A percentile compares a stretch with the other conserved stretches of the same genome.
Evolutionary conservation across 2,113 vertebrate species (phyloP).

Genomic region (Oncorhynchus tshawytscha): DNA sequence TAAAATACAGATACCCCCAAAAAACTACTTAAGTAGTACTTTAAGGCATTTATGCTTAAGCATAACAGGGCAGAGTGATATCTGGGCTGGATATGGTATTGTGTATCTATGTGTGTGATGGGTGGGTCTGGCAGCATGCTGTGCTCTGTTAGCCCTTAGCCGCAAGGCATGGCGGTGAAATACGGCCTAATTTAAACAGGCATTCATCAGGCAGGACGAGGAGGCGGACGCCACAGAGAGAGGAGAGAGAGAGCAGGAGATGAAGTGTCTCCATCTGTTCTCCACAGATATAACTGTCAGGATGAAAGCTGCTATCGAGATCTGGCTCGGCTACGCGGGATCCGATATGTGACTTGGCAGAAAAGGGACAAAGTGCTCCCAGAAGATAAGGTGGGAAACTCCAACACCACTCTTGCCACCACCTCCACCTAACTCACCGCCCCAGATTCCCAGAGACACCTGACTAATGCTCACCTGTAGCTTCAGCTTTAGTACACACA

Average conservation of each 20-base stretch:
- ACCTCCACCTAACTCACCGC: neutral
- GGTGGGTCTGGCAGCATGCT: constrained; percentile 17
- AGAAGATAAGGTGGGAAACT: constrained; percentile 85
- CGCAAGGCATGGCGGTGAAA: constrained; percentile 52
- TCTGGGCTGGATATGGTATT: constrained; percentile 1
- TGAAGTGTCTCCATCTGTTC: constrained; percentile 58
- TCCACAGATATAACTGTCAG: constrained; percentile 91
- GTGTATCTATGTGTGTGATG: constrained; percentile 8
- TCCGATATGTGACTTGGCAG: constrained; percentile 92
- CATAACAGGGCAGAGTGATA: neutral
- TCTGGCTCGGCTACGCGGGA: constrained; percentile 89
- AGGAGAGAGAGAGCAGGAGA: constrained; percentile 11
- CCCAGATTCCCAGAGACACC: neutral
- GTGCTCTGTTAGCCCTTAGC: constrained; percentile 39
- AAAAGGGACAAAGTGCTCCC: constrained; percentile 88
- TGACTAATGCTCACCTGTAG: constrained; percentile 3
- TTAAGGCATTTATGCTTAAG: too few species aligned
- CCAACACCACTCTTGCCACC: constrained; percentile 3
- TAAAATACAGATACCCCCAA: too few species aligned
- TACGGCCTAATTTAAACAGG: constrained; percentile 63
- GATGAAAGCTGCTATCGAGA: constrained; percentile 96
- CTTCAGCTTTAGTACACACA: neutral
- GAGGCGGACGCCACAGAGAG: constrained; percentile 5
- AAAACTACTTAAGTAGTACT: too few species aligned
- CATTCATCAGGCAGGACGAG: constrained; percentile 48